These are phyloP conservation scores for Aldabrachelys gigantea DNA, from an alignment of 2,113 vertebrate genomes.

Conservation along the genomic window DNA sequence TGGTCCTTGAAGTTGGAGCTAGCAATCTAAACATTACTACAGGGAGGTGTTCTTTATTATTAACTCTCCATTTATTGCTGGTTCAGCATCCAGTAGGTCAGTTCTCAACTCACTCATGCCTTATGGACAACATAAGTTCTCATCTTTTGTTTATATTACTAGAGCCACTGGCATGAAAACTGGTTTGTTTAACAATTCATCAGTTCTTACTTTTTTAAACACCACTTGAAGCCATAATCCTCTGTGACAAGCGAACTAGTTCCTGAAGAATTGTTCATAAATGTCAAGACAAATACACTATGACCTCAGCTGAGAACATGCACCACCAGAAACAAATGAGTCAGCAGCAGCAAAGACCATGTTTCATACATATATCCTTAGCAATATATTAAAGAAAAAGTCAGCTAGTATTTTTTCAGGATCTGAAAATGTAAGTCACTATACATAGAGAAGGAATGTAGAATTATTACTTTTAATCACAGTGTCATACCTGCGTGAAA, in stretches of 20 bases:
- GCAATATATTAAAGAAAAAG: not conserved
- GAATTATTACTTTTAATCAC: not conserved
- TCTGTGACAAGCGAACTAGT: not conserved
- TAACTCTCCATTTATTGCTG: not conserved
- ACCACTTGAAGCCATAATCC: not conserved
- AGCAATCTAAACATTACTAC: not conserved
- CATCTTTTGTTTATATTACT: not conserved
- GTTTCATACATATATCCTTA: not conserved
- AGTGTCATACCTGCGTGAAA: conserved; percentile 90
- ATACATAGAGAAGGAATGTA: not conserved
- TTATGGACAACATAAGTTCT: not conserved
- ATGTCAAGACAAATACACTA: not conserved
- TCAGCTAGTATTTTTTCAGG: not conserved
- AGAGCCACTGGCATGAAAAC: not conserved
- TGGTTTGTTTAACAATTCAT: not conserved
- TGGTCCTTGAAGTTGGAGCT: not conserved
- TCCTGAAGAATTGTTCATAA: not conserved
- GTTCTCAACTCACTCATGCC: not conserved
- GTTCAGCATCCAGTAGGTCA: not conserved
- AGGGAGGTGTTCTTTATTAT: not conserved
- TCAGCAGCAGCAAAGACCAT: not conserved
- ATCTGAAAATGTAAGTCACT: not conserved
- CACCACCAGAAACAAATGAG: not conserved
- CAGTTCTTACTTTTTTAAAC: not conserved
- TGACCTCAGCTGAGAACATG: not conserved